These are phyloP conservation scores for Eilema caniola DNA, from an alignment of 2,888 invertebrate species.

Conservation along the genomic window DNA sequence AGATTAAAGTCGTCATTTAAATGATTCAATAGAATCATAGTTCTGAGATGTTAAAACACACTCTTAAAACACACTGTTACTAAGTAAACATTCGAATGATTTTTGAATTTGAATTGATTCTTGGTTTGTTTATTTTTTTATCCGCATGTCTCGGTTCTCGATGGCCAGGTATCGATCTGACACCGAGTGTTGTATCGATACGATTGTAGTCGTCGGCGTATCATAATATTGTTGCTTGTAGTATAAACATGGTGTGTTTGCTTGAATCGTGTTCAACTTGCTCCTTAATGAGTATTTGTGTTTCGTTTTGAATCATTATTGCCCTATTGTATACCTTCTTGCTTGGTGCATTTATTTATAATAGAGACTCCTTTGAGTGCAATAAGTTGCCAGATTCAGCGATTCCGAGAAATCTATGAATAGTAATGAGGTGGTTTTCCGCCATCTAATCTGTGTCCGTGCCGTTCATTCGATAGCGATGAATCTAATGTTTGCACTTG, in stretches of 20 bases:
- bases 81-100: constrained; percentile 83
- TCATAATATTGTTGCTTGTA: constrained; percentile 62
- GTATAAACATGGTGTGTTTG: constrained; percentile 48
- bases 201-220: constrained; percentile 62
- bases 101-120: constrained; percentile 73
- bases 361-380: neutral
- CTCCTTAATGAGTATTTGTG: constrained; percentile 43
- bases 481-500: neutral
- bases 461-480: neutral
- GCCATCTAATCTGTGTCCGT: neutral
- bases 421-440: neutral
- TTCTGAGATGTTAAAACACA: constrained; percentile 66
- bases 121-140: constrained; percentile 79
- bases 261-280: constrained; percentile 40
- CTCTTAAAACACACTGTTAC: constrained; percentile 82
- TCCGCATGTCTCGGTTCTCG: constrained; percentile 64
- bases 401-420: neutral
- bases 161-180: constrained; percentile 60
- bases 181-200: constrained; percentile 71
- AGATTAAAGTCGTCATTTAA: constrained; percentile 51
- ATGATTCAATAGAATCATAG: constrained; percentile 48
- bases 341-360: neutral
- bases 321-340: constrained; percentile 6
- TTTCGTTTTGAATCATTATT: constrained; percentile 20
- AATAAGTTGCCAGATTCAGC: neutral